A percentile compares a stretch with the other conserved stretches of the same genome.
phyloP scores from a whole-genome alignment of 1,140 invertebrate genomes.

The Pseudomyrmex gracilis region DNA sequence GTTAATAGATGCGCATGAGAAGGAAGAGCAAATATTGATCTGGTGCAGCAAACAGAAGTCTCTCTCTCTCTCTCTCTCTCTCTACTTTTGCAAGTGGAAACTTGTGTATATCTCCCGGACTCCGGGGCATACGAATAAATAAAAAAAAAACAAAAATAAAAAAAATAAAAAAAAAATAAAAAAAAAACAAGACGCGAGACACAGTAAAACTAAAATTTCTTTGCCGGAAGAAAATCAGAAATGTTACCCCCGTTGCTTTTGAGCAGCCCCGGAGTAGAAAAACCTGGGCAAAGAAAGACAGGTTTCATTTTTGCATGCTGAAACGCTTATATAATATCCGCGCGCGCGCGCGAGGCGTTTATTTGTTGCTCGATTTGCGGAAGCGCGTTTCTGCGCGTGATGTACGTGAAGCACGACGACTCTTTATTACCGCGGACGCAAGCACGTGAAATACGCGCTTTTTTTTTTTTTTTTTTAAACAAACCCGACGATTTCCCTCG shows the following conservation, averaged over 20 bases:
- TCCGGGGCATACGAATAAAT: constrained; percentile 3
- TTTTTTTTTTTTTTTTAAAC: constrained; percentile 66
- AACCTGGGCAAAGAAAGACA: constrained; percentile 39
- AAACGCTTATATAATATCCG: constrained; percentile 66
- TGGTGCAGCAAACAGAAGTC: constrained; percentile 11
- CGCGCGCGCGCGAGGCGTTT: constrained; percentile 28
- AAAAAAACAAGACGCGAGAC: neutral
- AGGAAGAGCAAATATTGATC: constrained; percentile 48
- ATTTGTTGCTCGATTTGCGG: constrained; percentile 66
- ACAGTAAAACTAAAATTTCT: constrained; percentile 38
- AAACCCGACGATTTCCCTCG: constrained; percentile 65
- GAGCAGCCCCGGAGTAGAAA: neutral
- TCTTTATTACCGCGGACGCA: constrained; percentile 68
- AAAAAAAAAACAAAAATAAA: no score
- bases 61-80: no score
- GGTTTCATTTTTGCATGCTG: constrained; percentile 66
- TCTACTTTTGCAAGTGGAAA: constrained; percentile 18
- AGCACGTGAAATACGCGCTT: constrained; percentile 60
- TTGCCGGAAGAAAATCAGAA: constrained; percentile 44
- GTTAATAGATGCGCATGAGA: constrained; percentile 8
- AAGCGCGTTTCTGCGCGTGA: constrained; percentile 55
- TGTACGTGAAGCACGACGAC: constrained; percentile 48
- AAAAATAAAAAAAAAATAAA: no score
- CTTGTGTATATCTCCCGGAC: constrained; percentile 24
- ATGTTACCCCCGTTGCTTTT: constrained; percentile 30